Evolutionary conservation across 2,797 vertebrate genomes (phyloP).

Genomic region (Aythya fuligula): DNA sequence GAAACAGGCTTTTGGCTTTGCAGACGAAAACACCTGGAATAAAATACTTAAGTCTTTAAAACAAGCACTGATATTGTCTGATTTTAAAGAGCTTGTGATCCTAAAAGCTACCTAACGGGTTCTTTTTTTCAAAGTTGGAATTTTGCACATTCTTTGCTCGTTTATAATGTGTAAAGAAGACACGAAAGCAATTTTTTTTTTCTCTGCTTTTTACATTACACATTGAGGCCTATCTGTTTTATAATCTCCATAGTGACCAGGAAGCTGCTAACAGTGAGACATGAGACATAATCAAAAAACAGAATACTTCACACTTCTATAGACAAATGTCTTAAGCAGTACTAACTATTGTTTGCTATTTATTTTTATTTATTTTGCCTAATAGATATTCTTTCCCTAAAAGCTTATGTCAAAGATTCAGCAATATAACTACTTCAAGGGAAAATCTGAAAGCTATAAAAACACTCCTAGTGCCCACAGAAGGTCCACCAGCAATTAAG

Average conservation of each 20-base stretch:
- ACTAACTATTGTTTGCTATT: not conserved
- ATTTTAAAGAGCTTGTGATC: slow-evolving; percentile 14
- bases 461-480: not conserved
- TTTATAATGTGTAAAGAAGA: slow-evolving; percentile 16
- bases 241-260: slow-evolving; percentile 58
- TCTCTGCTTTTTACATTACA: not conserved
- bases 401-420: not conserved
- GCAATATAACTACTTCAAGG: not conserved
- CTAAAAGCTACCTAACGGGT: slow-evolving; percentile 18
- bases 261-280: slow-evolving; percentile 24
- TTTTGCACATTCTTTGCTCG: slow-evolving; percentile 40
- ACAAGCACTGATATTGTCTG: not conserved
- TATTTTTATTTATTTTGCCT: not conserved
- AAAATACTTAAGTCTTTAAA: slow-evolving; percentile 14
- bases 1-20: slow-evolving; percentile 10
- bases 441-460: slow-evolving; percentile 3
- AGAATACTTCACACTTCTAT: slow-evolving; percentile 1
- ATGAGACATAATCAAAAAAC: slow-evolving; percentile 23
- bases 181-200: not conserved
- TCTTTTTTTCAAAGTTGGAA: slow-evolving; percentile 41
- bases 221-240: slow-evolving; percentile 8
- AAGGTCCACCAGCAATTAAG: not conserved
- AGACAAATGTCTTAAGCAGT: not conserved
- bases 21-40: slow-evolving; percentile 60
- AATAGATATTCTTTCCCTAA: not conserved